Evolutionary conservation across 2,888 invertebrate species (phyloP).

Genomic region (Cerceris rybyensis): DNA sequence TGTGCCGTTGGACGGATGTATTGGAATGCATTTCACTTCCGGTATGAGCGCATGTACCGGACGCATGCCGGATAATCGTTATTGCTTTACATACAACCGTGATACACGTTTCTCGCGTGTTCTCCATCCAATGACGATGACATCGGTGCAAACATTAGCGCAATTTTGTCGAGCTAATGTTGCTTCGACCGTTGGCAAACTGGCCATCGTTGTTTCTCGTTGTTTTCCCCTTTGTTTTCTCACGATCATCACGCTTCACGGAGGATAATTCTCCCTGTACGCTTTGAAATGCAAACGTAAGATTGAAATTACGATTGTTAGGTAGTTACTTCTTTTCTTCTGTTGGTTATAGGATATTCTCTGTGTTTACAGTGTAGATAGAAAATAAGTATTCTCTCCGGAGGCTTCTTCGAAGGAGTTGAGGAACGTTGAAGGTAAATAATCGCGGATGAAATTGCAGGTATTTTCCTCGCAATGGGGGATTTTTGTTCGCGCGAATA

Average conservation of each 20-base stretch:
- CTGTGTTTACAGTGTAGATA: neutral
- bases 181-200: no score
- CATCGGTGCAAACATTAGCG: no score
- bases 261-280: neutral
- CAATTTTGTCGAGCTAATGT: no score
- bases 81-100: conserved; percentile 34
- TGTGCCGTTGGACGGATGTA: conserved; percentile 70
- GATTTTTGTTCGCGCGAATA: conserved; percentile 16
- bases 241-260: neutral
- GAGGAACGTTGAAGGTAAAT: no score
- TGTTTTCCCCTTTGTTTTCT: neutral
- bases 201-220: no score
- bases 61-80: conserved; percentile 38
- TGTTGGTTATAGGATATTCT: neutral
- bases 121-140: neutral
- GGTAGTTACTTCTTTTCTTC: neutral
- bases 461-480: neutral
- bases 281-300: neutral
- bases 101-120: conserved; percentile 21
- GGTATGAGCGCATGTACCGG: conserved; percentile 42
- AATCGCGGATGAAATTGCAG: neutral
- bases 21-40: conserved; percentile 72
- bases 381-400: neutral
- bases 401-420: no score
- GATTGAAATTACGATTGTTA: neutral